phyloP scores from a whole-genome alignment of 1,140 invertebrate genomes.

The Lysiphlebus fabarum region DNA sequence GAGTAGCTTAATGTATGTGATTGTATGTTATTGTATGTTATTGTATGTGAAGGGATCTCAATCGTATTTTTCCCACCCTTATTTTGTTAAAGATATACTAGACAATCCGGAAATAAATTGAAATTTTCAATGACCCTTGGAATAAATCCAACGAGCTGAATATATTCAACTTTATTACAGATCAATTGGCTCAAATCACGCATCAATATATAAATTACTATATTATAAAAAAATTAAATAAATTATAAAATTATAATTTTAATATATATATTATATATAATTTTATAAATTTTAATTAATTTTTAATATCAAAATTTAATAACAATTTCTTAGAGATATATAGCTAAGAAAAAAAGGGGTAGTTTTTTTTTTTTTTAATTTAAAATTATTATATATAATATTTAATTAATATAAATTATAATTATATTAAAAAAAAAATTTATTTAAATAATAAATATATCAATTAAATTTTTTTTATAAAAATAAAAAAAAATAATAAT shows the following conservation, averaged over 20 bases:
- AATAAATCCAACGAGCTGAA: constrained; percentile 18
- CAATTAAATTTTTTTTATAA: too few species aligned
- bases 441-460: too few species aligned
- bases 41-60: neutral
- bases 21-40: neutral
- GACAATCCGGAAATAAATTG: constrained; percentile 33
- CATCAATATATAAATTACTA: constrained; percentile 21
- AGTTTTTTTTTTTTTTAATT: too few species aligned
- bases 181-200: constrained; percentile 11
- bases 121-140: constrained; percentile 32
- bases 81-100: constrained; percentile 11
- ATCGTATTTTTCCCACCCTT: constrained; percentile 5
- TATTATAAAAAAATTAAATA: constrained; percentile 7
- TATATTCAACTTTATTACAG: constrained; percentile 11
- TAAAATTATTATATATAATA: too few species aligned
- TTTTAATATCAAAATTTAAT: too few species aligned
- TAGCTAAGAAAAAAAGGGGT: too few species aligned
- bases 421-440: too few species aligned
- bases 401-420: too few species aligned
- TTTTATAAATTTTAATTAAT: too few species aligned
- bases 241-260: neutral
- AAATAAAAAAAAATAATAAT: too few species aligned
- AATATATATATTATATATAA: too few species aligned
- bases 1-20: neutral
- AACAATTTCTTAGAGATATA: too few species aligned